Conservation (phyloP, 2,797 vertebrate species). For the Gallinago solitaria region DNA sequence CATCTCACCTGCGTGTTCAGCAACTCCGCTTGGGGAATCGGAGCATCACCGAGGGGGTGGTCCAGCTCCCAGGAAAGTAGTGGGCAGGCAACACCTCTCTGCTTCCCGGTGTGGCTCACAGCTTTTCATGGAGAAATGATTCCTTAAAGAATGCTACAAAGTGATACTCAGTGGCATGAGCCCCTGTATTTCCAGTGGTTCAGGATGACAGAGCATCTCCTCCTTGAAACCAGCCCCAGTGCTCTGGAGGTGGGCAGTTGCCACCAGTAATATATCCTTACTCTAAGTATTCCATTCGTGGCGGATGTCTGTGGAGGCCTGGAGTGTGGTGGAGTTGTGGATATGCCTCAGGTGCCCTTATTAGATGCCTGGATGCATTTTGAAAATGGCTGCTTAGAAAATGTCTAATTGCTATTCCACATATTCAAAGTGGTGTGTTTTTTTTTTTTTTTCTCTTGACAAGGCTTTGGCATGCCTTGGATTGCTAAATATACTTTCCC, state of each 20-base stretch:
- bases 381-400: slow-evolving; percentile 76
- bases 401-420: slow-evolving; percentile 78
- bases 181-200: background rate
- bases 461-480: slow-evolving; percentile 78
- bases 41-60: rapidly evolving
- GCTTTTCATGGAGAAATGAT: background rate
- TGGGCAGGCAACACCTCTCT: background rate
- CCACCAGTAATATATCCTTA: background rate
- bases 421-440: slow-evolving; percentile 57
- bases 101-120: background rate
- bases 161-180: background rate
- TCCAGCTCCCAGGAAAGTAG: background rate
- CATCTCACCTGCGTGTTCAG: background rate
- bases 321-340: slow-evolving; percentile 15
- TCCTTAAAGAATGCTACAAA: background rate
- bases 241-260: slow-evolving; percentile 22
- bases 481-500: slow-evolving; percentile 81
- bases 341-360: slow-evolving; percentile 58
- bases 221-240: background rate
- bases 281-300: background rate
- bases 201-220: background rate
- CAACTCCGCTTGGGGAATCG: background rate
- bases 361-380: slow-evolving; percentile 57
- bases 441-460: slow-evolving; percentile 68
- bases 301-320: background rate